phyloP scores from a whole-genome alignment of 2,888 invertebrate species.

The Leistus spinibarbis region DNA sequence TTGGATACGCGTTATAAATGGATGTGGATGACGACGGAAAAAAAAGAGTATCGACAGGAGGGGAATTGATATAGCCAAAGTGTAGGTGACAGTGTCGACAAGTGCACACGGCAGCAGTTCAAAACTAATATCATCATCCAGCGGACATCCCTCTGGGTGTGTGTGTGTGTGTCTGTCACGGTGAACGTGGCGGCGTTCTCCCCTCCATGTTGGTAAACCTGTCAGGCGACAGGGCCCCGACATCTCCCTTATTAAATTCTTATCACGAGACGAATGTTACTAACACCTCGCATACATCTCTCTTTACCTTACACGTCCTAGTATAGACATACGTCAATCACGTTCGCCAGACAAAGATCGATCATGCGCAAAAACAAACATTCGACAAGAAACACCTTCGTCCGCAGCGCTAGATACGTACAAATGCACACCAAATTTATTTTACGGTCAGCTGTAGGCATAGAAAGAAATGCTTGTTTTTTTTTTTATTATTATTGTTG shows the following conservation, averaged over 20 bases:
- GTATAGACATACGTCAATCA: not conserved
- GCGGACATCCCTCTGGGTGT: not conserved
- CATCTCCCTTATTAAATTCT: not conserved
- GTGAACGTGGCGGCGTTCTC: not conserved
- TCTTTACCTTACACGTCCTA: not conserved
- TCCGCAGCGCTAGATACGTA: too few relatives aligned
- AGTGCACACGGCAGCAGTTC: not conserved
- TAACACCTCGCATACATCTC: not conserved
- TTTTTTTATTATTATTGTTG: not conserved
- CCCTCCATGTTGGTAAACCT: not conserved
- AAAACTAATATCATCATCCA: not conserved
- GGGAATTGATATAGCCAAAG: not conserved
- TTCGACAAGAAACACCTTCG: too few relatives aligned
- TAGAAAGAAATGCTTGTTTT: not conserved
- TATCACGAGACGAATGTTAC: not conserved
- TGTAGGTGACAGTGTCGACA: not conserved
- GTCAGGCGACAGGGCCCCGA: not conserved
- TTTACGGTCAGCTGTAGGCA: too few relatives aligned
- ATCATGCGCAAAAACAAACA: too few relatives aligned
- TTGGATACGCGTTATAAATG: not conserved
- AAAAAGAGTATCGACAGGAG: not conserved
- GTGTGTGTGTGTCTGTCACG: not conserved
- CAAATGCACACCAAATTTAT: too few relatives aligned
- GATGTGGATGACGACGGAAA: not conserved
- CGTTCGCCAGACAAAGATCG: too few relatives aligned